Evolutionary conservation across 2,888 invertebrate species (phyloP).

Genomic region (Prosopocoilus inquinatus): DNA sequence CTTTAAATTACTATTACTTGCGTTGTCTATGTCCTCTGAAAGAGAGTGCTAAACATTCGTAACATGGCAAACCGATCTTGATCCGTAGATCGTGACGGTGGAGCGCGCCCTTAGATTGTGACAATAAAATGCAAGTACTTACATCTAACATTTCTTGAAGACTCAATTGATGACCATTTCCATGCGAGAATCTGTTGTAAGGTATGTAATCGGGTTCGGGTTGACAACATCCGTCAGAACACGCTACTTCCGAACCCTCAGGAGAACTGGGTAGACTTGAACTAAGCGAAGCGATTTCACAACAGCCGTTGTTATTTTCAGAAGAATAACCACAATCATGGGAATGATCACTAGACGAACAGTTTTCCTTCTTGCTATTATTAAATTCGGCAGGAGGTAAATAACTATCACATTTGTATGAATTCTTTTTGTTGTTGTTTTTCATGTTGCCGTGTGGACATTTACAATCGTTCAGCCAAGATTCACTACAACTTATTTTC

Average conservation of each 20-base stretch:
- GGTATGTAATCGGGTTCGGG: constrained; percentile 56
- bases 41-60: too few relatives aligned
- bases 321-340: constrained; percentile 89
- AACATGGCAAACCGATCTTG: too few relatives aligned
- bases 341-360: constrained; percentile 67
- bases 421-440: constrained; percentile 22
- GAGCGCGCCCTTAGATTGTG: too few relatives aligned
- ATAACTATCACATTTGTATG: constrained; percentile 40
- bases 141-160: constrained; percentile 80
- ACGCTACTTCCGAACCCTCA: constrained; percentile 87
- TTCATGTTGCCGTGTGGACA: constrained; percentile 27
- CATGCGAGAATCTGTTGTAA: constrained; percentile 42
- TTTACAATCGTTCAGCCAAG: constrained; percentile 44
- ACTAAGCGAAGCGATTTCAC: constrained; percentile 65
- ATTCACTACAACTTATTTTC: constrained; percentile 26
- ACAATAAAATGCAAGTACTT: constrained; percentile 38
- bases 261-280: constrained; percentile 82
- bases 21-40: too few relatives aligned
- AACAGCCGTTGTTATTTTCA: constrained; percentile 73
- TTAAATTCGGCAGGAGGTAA: constrained; percentile 22
- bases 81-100: too few relatives aligned
- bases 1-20: too few relatives aligned
- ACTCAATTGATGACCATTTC: constrained; percentile 62
- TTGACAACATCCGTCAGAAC: constrained; percentile 85
- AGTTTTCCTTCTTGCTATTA: constrained; percentile 55